Base-by-base conservation (phyloP, 1,140 invertebrate species). In the Brachionus rubens region DNA sequence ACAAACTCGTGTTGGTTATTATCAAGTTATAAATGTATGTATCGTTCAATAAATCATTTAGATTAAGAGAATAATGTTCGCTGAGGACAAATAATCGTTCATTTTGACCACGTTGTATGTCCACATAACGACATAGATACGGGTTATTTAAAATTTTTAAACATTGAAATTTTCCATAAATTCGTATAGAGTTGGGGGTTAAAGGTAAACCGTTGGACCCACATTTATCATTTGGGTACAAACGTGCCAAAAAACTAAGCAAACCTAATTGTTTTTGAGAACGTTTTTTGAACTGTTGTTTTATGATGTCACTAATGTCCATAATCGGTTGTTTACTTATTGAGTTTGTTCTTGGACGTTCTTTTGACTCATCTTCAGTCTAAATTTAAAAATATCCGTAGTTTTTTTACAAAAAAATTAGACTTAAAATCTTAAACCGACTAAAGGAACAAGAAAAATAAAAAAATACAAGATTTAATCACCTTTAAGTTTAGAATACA, bases 181-280 rank as follows among this genome's bases (percentile, higher is more conserved):
- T 95, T 75, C 91, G 91, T 70, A 97, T 94, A 0, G 94, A 96
- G 85, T 96, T 96, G 19, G 94, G 94, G 2, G 94, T 98, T 10
- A 97, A 85, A 0, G 94, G 95, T 36, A 98, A 85, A 14, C 95
- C 94, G 87, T 98, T 97, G 75, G 91, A 92, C 7, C 94, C 94
- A 86, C 94, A 97, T 70, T 90, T 89, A 86, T 97, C 94, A 76
- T 90, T 90, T 43, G 92, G 90, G 84, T 96, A 92, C 81, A 89
- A 89, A 80, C 90, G 90, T 0, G 93, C 93, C 85, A 94, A 93
- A 84, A 93, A 94, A 52, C 92, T 95, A 79, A 90, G 89, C 24
- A 91, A 91, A 30, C 91, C 92, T 81, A 95, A 90, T 30, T 80
- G 54, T 4, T 76, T 52, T 50, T 70, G 40, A 26, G 43, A 70